These are phyloP conservation scores for Megaceryle torquata DNA, from an alignment of 2,113 vertebrate genomes.

Conservation along the genomic window DNA sequence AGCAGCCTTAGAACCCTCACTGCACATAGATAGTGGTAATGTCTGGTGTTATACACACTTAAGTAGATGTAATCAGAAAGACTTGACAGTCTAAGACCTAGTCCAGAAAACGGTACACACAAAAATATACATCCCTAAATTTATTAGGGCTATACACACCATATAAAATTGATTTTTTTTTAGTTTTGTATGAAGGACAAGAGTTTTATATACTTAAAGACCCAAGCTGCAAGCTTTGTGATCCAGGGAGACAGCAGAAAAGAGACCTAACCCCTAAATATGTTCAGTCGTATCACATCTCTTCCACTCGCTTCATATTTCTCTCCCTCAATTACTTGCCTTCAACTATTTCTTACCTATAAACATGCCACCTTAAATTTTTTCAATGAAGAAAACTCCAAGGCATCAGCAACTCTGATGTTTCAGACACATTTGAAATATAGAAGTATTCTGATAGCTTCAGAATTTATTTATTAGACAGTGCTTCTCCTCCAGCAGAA, in stretches of 20 bases:
- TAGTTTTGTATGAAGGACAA: background rate
- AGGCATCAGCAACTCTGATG: background rate
- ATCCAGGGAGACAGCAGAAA: background rate
- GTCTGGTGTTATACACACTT: background rate
- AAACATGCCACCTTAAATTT: background rate
- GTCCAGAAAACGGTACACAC: background rate
- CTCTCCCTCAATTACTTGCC: background rate
- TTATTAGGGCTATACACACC: background rate
- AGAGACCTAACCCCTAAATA: background rate
- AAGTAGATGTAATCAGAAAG: background rate
- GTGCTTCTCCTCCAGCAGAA: background rate
- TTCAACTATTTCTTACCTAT: background rate
- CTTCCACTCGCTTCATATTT: background rate
- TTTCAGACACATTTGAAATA: background rate
- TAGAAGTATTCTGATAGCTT: background rate
- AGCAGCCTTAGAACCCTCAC: background rate
- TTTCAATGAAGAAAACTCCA: background rate
- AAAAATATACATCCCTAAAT: background rate
- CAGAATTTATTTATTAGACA: no score
- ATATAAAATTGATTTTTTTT: background rate
- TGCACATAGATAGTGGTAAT: rapidly evolving
- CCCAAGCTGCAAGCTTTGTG: background rate
- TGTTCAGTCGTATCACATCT: rapidly evolving
- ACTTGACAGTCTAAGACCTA: background rate
- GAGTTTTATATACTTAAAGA: background rate